phyloP scores from a whole-genome alignment of 1,140 invertebrate species.

The Drosophila kurseongensis region DNA sequence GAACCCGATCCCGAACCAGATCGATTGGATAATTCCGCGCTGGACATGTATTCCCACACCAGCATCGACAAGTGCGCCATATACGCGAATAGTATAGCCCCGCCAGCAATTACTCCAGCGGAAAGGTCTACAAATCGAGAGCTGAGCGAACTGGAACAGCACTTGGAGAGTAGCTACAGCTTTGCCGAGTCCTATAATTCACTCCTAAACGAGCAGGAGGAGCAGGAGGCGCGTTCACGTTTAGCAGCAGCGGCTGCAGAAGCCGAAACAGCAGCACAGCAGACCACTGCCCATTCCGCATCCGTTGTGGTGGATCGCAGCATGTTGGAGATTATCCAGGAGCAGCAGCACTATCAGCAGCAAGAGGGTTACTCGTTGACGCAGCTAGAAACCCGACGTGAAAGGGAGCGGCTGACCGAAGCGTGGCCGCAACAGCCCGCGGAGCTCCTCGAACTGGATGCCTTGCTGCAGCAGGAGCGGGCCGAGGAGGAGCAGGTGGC shows the following conservation, averaged over 20 bases:
- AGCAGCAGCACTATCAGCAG: constrained; percentile 79
- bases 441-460: constrained; percentile 69
- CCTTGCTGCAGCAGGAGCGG: constrained; percentile 75
- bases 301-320: constrained; percentile 41
- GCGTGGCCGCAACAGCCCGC: constrained; percentile 27
- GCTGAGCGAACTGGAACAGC: constrained; percentile 24
- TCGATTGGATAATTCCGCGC: not conserved
- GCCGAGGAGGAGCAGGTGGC: constrained; percentile 79
- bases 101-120: not conserved
- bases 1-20: constrained; percentile 34
- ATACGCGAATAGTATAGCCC: constrained; percentile 15
- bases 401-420: constrained; percentile 18
- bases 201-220: constrained; percentile 62
- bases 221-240: constrained; percentile 26
- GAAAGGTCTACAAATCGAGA: not conserved
- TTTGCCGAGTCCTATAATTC: constrained; percentile 83
- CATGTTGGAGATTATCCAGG: constrained; percentile 72
- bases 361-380: constrained; percentile 81
- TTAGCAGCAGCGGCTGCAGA: constrained; percentile 10
- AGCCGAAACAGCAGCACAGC: constrained; percentile 17
- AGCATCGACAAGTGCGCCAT: constrained; percentile 36
- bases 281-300: constrained; percentile 10
- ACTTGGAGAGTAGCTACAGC: constrained; percentile 64
- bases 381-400: constrained; percentile 72
- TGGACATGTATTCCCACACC: constrained; percentile 20